phyloP scores from a whole-genome alignment of 2,797 vertebrate species.

The Halcyon smyrnensis region DNA sequence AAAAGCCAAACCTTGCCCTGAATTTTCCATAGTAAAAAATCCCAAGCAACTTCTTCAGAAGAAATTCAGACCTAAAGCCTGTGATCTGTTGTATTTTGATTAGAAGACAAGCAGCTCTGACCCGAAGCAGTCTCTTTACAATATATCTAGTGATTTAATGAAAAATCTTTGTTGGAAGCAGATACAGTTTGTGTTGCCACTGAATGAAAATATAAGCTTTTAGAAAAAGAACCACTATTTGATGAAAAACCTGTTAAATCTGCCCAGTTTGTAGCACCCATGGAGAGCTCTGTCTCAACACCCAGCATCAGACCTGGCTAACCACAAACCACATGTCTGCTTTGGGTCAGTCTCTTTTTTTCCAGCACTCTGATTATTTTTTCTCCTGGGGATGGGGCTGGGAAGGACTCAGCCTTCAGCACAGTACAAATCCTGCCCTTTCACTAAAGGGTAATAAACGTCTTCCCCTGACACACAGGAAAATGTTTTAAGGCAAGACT shows the following conservation, averaged over 20 bases:
- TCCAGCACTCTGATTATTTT: slow-evolving; percentile 17
- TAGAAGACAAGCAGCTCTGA: not conserved
- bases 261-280: not conserved
- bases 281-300: not conserved
- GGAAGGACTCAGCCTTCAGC: slow-evolving; percentile 33
- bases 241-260: not conserved
- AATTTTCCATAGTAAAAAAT: not conserved
- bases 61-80: not conserved
- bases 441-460: slow-evolving; percentile 56
- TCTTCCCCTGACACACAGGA: slow-evolving; percentile 53
- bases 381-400: not conserved
- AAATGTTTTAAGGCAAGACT: slow-evolving; percentile 71
- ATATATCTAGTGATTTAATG: not conserved
- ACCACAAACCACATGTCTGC: not conserved
- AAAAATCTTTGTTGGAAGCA: not conserved
- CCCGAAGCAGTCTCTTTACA: not conserved
- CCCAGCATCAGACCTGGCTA: not conserved
- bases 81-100: not conserved
- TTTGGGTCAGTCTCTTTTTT: not conserved
- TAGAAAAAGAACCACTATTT: not conserved
- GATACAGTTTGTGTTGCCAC: not conserved
- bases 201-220: not conserved
- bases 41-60: accelerated
- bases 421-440: slow-evolving; percentile 41
- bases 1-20: not conserved